Evolutionary conservation across 2,888 invertebrate genomes (phyloP).

Genomic region (Noctua janthe): DNA sequence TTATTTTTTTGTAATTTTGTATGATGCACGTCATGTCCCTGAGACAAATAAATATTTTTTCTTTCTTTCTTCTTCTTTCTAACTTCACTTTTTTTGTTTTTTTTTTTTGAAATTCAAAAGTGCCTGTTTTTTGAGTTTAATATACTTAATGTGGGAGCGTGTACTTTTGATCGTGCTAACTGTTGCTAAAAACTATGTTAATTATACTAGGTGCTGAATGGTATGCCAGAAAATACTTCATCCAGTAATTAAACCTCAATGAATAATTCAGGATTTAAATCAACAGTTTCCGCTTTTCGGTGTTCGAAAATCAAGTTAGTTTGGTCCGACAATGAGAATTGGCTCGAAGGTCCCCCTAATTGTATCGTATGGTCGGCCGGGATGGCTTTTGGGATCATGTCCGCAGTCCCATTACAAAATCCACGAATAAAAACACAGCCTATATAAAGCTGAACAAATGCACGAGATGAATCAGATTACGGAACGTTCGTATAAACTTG

Average conservation of each 20-base stretch:
- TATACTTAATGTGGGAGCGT: not conserved
- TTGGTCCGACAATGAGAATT: constrained; percentile 8
- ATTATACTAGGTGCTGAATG: not conserved
- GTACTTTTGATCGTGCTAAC: not conserved
- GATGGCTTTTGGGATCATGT: constrained; percentile 17
- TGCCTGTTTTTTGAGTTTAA: not conserved
- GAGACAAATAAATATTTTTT: no score
- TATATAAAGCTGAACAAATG: constrained; percentile 40
- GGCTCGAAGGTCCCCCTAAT: constrained; percentile 29
- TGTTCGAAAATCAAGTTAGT: constrained; percentile 12
- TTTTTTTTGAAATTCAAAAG: no score
- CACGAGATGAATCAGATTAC: constrained; percentile 41
- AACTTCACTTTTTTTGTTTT: no score
- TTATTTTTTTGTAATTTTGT: no score
- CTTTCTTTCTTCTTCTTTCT: no score
- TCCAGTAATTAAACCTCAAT: constrained; percentile 7
- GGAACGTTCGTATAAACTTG: constrained; percentile 34
- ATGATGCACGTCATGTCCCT: no score
- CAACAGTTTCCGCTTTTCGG: not conserved
- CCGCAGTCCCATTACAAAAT: constrained; percentile 32
- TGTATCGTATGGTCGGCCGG: constrained; percentile 10
- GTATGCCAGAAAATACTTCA: not conserved
- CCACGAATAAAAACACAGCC: constrained; percentile 26
- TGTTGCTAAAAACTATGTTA: constrained; percentile 4
- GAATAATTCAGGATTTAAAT: constrained; percentile 20